These are phyloP conservation scores for Oconnorella tubifera DNA, from an alignment of 2,888 invertebrate genomes.

Conservation along the genomic window DNA sequence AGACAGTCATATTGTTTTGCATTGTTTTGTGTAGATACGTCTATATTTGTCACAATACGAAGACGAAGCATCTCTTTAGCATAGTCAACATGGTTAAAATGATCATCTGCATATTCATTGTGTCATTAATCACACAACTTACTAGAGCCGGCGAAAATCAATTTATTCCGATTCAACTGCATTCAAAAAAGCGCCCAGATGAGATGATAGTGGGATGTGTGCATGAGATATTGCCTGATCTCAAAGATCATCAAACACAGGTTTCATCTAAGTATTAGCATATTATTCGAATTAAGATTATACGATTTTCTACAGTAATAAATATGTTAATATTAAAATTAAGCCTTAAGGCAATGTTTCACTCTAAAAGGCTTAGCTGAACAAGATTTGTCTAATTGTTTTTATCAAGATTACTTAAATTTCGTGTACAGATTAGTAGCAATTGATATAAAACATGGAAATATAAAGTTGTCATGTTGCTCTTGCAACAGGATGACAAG, in stretches of 20 bases:
- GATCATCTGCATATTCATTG: conserved; percentile 69
- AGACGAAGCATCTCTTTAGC: conserved; percentile 73
- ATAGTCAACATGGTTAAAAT: conserved; percentile 67
- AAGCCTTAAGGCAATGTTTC: too few species aligned
- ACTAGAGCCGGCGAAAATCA: neutral
- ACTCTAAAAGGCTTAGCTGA: too few species aligned
- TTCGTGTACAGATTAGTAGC: too few species aligned
- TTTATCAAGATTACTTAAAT: too few species aligned
- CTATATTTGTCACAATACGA: conserved; percentile 87
- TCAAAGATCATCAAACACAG: neutral
- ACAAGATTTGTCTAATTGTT: too few species aligned
- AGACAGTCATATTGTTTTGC: neutral
- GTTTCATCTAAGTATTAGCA: too few species aligned
- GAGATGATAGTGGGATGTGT: neutral
- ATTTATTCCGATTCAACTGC: conserved; percentile 56
- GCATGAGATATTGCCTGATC: neutral
- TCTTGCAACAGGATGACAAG: too few species aligned
- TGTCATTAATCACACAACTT: conserved; percentile 60
- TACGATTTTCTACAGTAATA: too few species aligned
- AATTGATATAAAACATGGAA: too few species aligned
- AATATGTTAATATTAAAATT: too few species aligned
- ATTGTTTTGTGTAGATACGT: conserved; percentile 61
- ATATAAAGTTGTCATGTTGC: too few species aligned
- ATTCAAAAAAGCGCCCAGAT: conserved; percentile 50
- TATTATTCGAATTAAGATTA: too few species aligned